Evolutionary conservation across 1,140 invertebrate species (phyloP).

Genomic region (Neuroterus valhalla): DNA sequence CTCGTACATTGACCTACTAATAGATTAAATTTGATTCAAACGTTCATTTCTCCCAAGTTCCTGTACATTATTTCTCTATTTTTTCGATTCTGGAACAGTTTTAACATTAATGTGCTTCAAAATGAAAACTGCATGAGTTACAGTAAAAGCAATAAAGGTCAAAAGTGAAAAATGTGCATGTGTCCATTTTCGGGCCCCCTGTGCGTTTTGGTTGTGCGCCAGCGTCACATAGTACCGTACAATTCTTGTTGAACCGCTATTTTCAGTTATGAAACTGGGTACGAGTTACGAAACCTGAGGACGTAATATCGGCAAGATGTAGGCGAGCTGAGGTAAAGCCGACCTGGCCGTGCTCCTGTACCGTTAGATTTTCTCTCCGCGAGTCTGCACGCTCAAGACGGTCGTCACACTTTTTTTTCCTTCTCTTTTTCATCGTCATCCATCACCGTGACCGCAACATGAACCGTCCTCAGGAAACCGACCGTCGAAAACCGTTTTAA

Average conservation of each 20-base stretch:
- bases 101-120: no score
- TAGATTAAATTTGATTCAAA: no score
- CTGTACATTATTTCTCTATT: no score
- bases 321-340: constrained; percentile 56
- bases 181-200: no score
- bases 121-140: no score
- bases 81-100: no score
- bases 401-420: constrained; percentile 60
- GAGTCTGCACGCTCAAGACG: constrained; percentile 32
- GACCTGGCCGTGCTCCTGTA: constrained; percentile 43
- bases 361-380: constrained; percentile 70
- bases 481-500: constrained; percentile 7
- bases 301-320: constrained; percentile 66
- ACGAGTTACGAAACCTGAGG: constrained; percentile 66
- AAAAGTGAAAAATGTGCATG: no score
- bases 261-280: constrained; percentile 66
- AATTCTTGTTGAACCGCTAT: constrained; percentile 54
- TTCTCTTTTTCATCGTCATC: constrained; percentile 39
- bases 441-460: constrained; percentile 35
- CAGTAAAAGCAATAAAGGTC: no score
- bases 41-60: no score
- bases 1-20: no score
- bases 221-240: background rate
- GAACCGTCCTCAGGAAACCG: constrained; percentile 22
- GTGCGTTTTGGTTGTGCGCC: no score